Base-by-base conservation (phyloP, 2,888 invertebrate species). In the Oxystoma pomonae region DNA sequence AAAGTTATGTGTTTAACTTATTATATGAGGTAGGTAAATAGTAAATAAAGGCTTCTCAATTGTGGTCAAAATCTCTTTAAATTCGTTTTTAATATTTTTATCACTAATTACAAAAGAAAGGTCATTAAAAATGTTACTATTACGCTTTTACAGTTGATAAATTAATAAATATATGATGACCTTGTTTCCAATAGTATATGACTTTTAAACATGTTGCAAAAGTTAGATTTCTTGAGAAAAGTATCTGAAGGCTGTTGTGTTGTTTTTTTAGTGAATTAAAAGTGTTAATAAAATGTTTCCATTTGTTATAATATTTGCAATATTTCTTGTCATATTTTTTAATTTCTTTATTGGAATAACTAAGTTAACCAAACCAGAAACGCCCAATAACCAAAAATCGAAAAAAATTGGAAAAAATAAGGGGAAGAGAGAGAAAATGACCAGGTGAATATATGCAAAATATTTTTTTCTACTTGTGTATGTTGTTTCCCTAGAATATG, bases 1-100 rank as follows among this genome's bases (percentile, higher is more conserved):
- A 98, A 82, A 93, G 94, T 65, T 96, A 94, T 82, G 93, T 98
- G 9, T 97, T 95, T 81, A 97, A 97, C 82, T 85, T 98, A 69
- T 84, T 98, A 59, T 95, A 96, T 81, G 96, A 98, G 83, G 93
- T 98, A 68, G 71, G 69, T 68, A 12, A 35, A 3, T 50, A 50
- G n/a, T 50, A n/a, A 12, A 50, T n/a, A 50, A 50, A 50, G n/a
- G n/a, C 9, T 50, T 50, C 9, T 50, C 50, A 12, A 50, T 50
- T 50, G 9, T 50, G n/a, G 9, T 50, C 50, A 50, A 50, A 50
- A 50, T n/a, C n/a, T n/a, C n/a, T n/a, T n/a, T n/a, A n/a, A n/a
- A n/a, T n/a, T n/a, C n/a, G n/a, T n/a, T 50, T 50, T 50, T 12
- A 50, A 50, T 50, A 50, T n/a, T n/a, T n/a, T n/a, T n/a, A n/a